Evolutionary conservation across 2,888 invertebrate species (phyloP).

Genomic region (Pimpla rufipes): DNA sequence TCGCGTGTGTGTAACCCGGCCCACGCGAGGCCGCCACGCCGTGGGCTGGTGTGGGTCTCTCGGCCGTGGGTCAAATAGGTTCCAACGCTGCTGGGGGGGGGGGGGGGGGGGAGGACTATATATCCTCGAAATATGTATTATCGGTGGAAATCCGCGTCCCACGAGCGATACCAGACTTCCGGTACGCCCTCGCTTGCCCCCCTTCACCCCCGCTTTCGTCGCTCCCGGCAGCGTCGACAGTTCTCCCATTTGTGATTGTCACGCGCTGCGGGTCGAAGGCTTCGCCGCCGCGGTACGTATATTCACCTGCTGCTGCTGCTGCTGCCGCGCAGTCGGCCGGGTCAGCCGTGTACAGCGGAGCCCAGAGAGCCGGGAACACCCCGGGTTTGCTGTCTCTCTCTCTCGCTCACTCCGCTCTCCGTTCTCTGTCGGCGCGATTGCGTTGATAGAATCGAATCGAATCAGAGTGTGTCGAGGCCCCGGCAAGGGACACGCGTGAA

Average conservation of each 20-base stretch:
- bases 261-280: slow-evolving; percentile 58
- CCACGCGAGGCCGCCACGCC: background rate
- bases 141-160: slow-evolving; percentile 50
- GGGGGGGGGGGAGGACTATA: too few species aligned
- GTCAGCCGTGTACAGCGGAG: background rate
- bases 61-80: slow-evolving; percentile 2
- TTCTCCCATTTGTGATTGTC: slow-evolving; percentile 63
- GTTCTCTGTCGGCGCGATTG: slow-evolving; percentile 67
- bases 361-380: too few species aligned
- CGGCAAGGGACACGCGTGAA: slow-evolving; percentile 50
- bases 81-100: background rate
- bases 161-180: slow-evolving; percentile 51
- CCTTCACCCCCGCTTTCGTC: too few species aligned
- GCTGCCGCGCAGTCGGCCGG: background rate
- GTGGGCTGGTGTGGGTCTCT: background rate
- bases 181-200: background rate
- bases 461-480: slow-evolving; percentile 64
- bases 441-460: slow-evolving; percentile 68
- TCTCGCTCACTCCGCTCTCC: too few species aligned
- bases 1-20: slow-evolving; percentile 20
- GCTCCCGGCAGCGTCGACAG: slow-evolving; percentile 10
- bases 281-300: slow-evolving; percentile 35
- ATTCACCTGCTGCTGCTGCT: slow-evolving; percentile 40
- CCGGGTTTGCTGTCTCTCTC: too few species aligned
- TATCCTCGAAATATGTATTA: slow-evolving; percentile 61